Evolutionary conservation across 92 coral and sea anemone genomes (phyloP), one percentile per base, ranked within the genome.

Genomic region (Ricordea florida): DNA sequence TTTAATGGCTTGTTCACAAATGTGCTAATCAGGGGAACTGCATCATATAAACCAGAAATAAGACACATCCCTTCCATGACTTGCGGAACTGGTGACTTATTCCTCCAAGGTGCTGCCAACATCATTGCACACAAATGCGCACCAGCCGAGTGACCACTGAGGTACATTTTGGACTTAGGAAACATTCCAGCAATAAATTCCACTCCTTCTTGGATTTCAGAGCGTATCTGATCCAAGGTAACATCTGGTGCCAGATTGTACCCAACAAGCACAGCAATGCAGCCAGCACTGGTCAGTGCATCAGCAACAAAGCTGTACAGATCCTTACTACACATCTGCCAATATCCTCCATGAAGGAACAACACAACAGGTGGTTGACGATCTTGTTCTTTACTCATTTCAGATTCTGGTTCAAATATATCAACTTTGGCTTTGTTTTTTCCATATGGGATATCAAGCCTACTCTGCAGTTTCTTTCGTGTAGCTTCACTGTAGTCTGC

Each of bases 51-150:
- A 14, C 97, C 97, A 36, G 92, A 81, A 22, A 92, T 9, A 3
- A 92, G 52, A 48, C 66, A 89, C 79, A 92, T 72, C 42, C 90
- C 90, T 63, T 33, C 43, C 10, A 90, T 53, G 15, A 35, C 50
- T 16, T 68, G 42, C 20, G 80, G 83, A 42, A 80, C 29, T 24
- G 58, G 57, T 4, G 69, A 34, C 28, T 64, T 48, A 1, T 49
- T 53, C 36, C 62, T 59, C 85, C 85, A 73, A 8, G 38, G 23
- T 47, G 65, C 40, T 41, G 69, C 62, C 84, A 91, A 50, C 93
- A 90, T 83, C 96, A 93, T 93, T 2, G 98, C 93, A 35, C 83
- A 81, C 8, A 93, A 69, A 44, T 90, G 98, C 4, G 96, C 98
- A 10, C 98, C 98, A 1, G 96, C 93, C 13, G 96, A 93, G 35